Conservation (phyloP, 2,888 invertebrate species). For the Archaeoteleia sp. region DNA sequence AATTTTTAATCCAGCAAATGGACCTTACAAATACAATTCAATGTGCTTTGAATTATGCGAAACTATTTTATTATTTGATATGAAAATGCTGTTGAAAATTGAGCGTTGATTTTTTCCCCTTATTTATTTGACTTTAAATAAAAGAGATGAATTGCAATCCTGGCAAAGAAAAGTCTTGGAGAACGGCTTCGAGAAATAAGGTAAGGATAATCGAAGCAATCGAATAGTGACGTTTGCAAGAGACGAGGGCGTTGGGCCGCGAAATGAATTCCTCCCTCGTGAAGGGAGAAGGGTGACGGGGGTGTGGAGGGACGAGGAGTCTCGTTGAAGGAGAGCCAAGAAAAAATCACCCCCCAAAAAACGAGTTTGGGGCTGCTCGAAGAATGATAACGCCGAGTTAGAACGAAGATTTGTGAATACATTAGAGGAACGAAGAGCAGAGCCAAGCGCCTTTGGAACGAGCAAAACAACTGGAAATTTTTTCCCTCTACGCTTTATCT, state of each 20-base stretch:
- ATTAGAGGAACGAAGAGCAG: conserved; percentile 65
- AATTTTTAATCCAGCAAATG: no score
- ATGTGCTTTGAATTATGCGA: no score
- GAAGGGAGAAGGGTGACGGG: conserved; percentile 40
- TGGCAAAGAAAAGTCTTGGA: conserved; percentile 22
- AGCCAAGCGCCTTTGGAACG: conserved; percentile 43
- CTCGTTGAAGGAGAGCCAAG: conserved; percentile 49
- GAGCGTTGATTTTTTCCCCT: no score
- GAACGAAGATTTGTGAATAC: conserved; percentile 74
- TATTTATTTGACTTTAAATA: neutral
- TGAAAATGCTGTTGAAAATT: no score
- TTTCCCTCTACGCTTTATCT: conserved; percentile 63
- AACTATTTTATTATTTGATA: no score
- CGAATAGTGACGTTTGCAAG: conserved; percentile 65
- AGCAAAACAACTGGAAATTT: conserved; percentile 57
- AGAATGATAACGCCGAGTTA: conserved; percentile 72
- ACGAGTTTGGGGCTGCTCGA: conserved; percentile 61
- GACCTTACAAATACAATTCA: no score
- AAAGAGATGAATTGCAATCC: conserved; percentile 7
- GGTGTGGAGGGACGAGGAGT: conserved; percentile 27
- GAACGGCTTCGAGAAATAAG: conserved; percentile 60
- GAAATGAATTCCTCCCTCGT: conserved; percentile 72
- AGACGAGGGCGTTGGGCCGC: conserved; percentile 73
- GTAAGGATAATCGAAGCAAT: conserved; percentile 72
- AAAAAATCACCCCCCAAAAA: conserved; percentile 53